A percentile compares a stretch with the other conserved stretches of the same genome.
These are phyloP conservation scores for Mellilla xanthometata DNA, from an alignment of 2,888 invertebrate species.

Conservation along the genomic window DNA sequence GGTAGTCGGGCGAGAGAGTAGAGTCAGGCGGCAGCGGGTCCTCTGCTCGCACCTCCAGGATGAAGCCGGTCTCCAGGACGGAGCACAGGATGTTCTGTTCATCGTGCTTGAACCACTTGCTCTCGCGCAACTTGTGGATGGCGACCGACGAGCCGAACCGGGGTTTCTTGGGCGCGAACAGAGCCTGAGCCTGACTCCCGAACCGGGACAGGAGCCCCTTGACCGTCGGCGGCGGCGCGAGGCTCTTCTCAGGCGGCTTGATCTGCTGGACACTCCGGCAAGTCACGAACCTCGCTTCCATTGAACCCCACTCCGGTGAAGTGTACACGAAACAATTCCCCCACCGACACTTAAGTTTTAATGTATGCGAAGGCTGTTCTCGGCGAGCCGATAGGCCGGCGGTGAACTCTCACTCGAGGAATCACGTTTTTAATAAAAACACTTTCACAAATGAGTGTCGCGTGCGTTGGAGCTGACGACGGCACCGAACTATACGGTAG, in stretches of 20 bases:
- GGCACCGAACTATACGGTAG: constrained; percentile 60
- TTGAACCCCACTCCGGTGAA: constrained; percentile 73
- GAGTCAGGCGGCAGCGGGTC: constrained; percentile 74
- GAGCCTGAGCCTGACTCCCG: constrained; percentile 79
- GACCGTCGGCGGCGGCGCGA: constrained; percentile 75
- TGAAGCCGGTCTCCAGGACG: constrained; percentile 88
- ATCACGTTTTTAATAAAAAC: constrained; percentile 62
- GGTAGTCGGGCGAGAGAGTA: constrained; percentile 74
- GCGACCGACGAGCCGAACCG: constrained; percentile 86
- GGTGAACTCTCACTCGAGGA: constrained; percentile 66
- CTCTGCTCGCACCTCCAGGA: constrained; percentile 84
- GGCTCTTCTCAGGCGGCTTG: constrained; percentile 80
- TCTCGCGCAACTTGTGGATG: constrained; percentile 87
- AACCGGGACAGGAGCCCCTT: constrained; percentile 79
- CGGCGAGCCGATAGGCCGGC: constrained; percentile 37
- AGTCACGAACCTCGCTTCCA: constrained; percentile 83
- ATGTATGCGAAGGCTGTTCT: constrained; percentile 30
- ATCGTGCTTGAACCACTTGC: constrained; percentile 88
- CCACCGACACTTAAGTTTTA: constrained; percentile 54
- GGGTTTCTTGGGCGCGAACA: constrained; percentile 78
- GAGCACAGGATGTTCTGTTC: constrained; percentile 88
- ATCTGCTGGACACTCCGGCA: constrained; percentile 81
- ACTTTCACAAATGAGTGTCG: constrained; percentile 77
- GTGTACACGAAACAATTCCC: constrained; percentile 61
- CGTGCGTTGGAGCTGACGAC: constrained; percentile 56